phyloP scores from a whole-genome alignment of 2,113 vertebrate species.

The Nerophis lumbriciformis region DNA sequence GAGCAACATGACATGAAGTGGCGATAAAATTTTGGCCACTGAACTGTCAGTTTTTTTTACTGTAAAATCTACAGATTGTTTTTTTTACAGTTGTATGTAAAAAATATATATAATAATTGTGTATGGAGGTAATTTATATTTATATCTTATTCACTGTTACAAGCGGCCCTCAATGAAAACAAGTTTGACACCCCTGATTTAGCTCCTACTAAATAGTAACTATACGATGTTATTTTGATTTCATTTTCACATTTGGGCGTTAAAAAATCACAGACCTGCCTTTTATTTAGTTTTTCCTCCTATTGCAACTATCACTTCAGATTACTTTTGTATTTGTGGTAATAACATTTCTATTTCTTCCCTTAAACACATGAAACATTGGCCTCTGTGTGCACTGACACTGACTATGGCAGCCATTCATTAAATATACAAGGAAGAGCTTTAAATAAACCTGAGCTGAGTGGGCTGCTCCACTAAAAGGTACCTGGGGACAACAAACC shows the following conservation, averaged over 20 bases:
- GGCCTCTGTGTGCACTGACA: slow-evolving; percentile 15
- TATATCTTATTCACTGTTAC: too few relatives aligned
- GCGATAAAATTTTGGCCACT: too few relatives aligned
- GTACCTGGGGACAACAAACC: slow-evolving; percentile 39
- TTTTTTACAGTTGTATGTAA: too few relatives aligned
- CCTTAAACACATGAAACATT: slow-evolving; percentile 59
- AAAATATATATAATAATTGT: too few relatives aligned
- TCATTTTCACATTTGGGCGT: too few relatives aligned
- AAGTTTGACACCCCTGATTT: too few relatives aligned
- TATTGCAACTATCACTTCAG: slow-evolving; percentile 47
- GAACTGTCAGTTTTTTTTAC: too few relatives aligned
- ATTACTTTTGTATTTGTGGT: slow-evolving; percentile 33
- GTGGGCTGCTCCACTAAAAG: slow-evolving; percentile 30
- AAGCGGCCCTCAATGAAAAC: too few relatives aligned
- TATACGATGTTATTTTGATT: too few relatives aligned
- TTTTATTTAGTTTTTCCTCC: slow-evolving; percentile 23
- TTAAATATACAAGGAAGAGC: slow-evolving; percentile 69
- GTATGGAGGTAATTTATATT: too few relatives aligned
- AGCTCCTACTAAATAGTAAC: not conserved
- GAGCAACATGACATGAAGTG: too few relatives aligned
- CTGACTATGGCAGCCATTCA: slow-evolving; percentile 57
- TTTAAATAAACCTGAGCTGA: slow-evolving; percentile 63
- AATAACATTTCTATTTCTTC: slow-evolving; percentile 44
- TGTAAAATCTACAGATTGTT: too few relatives aligned
- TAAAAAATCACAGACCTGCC: not conserved